Base-by-base conservation (phyloP, 2,888 invertebrate genomes). In the Psococerastis gibbosa region DNA sequence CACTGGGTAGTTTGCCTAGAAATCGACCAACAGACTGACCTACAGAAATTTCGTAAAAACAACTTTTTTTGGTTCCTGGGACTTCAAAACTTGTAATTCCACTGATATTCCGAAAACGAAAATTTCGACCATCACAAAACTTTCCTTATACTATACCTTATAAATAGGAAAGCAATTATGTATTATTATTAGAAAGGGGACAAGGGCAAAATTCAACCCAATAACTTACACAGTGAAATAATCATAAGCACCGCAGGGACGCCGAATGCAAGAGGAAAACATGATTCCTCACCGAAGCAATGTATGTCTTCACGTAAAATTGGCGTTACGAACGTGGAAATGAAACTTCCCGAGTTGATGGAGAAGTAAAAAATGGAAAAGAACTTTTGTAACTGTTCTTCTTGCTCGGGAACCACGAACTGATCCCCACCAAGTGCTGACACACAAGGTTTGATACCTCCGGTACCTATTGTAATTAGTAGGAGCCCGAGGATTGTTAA, bases 381-480 rank as follows among this genome's bases (percentile, higher is more conserved):
- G 61, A 79, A 85, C 22, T 70, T 61, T 1, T 72, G 68, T 34
- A 80, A 62, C 54, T 77, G 71, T 48, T 67, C 66, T 13, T 72
- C 67, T 61, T 81, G 75, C 41, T 69, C 64, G 1, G 74, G 74
- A 33, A 74, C 53, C 13, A 63, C 59, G 54, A 82, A 80, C 58
- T 83, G 84, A 59, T 85, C 84, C 0, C 82, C 84, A 2, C 83
- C 84, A 56, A 84, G 84, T 0, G 84, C 75, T 0, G 78, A 67
- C 1, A 84, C 82, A 57, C 83, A 84, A 0, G 84, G 82, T 52
- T 84, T 85, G 49, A 85, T 84, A 3, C 83, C 83, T 1, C 83
- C 83, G 1, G 82, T 80, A 2, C 83, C 82, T 3, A 80, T 49
- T 0, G 78, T 78, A 46, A 84, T 76, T 50, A 82, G 60, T 11